Evolutionary conservation across 2,113 vertebrate species (phyloP), one percentile per base, ranked within the genome.

Genomic region (Eurystomus gularis): DNA sequence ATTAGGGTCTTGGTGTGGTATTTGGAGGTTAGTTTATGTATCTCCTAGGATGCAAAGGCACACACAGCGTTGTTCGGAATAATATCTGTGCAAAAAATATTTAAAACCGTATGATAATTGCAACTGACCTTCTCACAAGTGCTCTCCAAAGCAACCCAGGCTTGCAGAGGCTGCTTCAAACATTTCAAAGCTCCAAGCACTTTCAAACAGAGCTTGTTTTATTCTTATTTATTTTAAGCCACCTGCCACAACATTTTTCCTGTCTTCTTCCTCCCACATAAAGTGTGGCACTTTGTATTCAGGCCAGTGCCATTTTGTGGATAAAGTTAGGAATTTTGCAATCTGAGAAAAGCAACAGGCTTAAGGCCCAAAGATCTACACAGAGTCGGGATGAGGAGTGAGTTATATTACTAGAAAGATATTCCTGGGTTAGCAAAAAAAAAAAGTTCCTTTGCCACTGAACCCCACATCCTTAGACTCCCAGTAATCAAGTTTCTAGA

Each of bases 211-310:
- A 79, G 61, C 86, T 87, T 79, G 83, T 71, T 94, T 61, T 79
- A 96, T 73, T 89, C 92, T 92, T 93, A 92, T 88, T 97, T 97
- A 96, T 95, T 96, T 96, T 82, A 92, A 91, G 68, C 92, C 92
- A 89, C 95, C 91, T 94, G 96, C 95, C 80, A 94, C 90, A 94
- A 88, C 92, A 91, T 96, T 96, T 94, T 96, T 61, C 83, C 92
- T 54, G 86, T 95, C 95, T 92, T 94, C 65, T 93, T 76, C 93
- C 93, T 93, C 95, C 93, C 72, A 90, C 88, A 71, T 26, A 46
- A 93, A 95, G 95, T 29, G 90, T 94, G 92, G 81, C 88, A 93
- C 88, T 94, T 93, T 58, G 82, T 92, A 92, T 90, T 77, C 90
- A 82, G 96, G 91, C 94, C 93, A 95, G 88, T 58, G 86, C 61